Conservation (phyloP, 2,113 vertebrate species). For the Oxyruncus cristatus region DNA sequence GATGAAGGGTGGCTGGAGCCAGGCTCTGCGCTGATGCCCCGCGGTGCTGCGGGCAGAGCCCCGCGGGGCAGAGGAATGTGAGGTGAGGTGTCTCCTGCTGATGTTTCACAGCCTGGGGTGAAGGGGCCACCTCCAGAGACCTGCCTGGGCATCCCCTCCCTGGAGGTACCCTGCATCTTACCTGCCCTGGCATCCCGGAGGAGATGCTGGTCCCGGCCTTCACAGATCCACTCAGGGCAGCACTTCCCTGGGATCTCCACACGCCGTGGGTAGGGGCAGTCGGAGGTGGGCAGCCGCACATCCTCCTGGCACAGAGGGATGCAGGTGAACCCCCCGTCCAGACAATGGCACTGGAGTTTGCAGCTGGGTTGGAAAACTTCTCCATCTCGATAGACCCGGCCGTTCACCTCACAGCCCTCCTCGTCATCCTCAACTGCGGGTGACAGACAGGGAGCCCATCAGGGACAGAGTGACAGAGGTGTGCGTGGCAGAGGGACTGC, state of each 20-base stretch:
- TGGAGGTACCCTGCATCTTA: background rate
- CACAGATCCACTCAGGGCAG: constrained; percentile 92
- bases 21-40: accelerated
- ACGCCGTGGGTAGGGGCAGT: constrained; percentile 83
- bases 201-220: constrained; percentile 70
- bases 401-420: constrained; percentile 83
- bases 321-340: constrained; percentile 84
- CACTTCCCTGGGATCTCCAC: constrained; percentile 85
- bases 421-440: constrained; percentile 77
- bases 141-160: background rate
- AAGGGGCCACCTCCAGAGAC: background rate
- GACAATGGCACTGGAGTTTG: constrained; percentile 81
- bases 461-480: background rate
- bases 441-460: accelerated
- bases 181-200: constrained; percentile 68
- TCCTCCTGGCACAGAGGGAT: constrained; percentile 81
- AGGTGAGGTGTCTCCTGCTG: background rate
- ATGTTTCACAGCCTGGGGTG: background rate
- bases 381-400: constrained; percentile 81
- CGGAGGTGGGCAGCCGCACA: constrained; percentile 76
- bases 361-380: constrained; percentile 91
- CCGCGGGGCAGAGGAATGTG: accelerated
- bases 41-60: accelerated
- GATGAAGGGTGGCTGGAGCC: background rate
- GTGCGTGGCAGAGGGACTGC: background rate